phyloP scores from a whole-genome alignment of 2,888 invertebrate species.

The Ferrisia virgata region DNA sequence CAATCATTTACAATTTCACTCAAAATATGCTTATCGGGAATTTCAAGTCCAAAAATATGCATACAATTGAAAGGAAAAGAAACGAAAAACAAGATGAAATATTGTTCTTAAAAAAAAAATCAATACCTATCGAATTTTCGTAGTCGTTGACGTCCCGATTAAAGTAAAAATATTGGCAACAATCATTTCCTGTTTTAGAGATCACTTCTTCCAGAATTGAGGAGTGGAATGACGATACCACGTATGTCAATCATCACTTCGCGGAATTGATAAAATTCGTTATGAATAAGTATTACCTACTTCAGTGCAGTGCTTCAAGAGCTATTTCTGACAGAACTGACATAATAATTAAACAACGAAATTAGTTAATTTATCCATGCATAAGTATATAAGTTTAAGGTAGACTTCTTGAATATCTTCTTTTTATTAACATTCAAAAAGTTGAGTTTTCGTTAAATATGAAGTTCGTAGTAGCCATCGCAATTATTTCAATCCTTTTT shows the following conservation, averaged over 20 bases:
- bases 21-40: too few species aligned
- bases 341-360: neutral
- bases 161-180: neutral
- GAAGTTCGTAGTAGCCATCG: neutral
- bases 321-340: neutral
- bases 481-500: neutral
- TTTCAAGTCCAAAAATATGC: too few species aligned
- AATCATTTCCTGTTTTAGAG: neutral
- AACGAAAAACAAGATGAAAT: too few species aligned
- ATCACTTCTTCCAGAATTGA: neutral
- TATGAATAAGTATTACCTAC: neutral
- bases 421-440: too few species aligned
- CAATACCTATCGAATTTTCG: neutral
- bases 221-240: neutral
- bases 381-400: too few species aligned
- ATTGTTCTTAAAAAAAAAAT: too few species aligned
- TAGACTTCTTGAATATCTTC: too few species aligned
- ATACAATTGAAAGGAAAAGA: too few species aligned
- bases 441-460: neutral
- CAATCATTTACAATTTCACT: too few species aligned
- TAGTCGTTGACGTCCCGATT: neutral
- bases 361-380: too few species aligned
- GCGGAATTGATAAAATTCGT: neutral
- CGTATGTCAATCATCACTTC: neutral
- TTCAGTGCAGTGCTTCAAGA: neutral